A percentile compares a stretch with the other conserved stretches of the same genome.
Conservation (phyloP, 2,888 invertebrate genomes). For the Blomia tropicalis region DNA sequence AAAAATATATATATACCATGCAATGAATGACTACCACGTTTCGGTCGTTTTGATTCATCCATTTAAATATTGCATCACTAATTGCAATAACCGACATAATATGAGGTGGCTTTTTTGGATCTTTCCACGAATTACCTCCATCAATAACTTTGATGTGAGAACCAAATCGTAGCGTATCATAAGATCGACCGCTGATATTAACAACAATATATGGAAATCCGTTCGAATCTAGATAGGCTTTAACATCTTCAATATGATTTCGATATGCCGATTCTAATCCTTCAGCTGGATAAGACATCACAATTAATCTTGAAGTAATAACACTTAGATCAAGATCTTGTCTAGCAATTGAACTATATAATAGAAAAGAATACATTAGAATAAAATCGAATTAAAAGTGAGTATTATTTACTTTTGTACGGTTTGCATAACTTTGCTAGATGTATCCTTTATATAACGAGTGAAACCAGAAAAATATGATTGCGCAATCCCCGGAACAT, state of each 20-base stretch:
- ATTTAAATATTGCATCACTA: constrained; percentile 72
- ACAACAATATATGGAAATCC: constrained; percentile 60
- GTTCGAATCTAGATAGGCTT: constrained; percentile 54
- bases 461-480: constrained; percentile 24
- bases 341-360: constrained; percentile 49
- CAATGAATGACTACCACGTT: constrained; percentile 71
- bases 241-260: constrained; percentile 81
- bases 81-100: constrained; percentile 63
- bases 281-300: constrained; percentile 90
- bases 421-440: constrained; percentile 88
- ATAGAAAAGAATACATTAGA: neutral
- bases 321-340: constrained; percentile 80
- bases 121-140: constrained; percentile 38
- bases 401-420: constrained; percentile 59
- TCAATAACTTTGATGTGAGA: constrained; percentile 41
- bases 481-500: constrained; percentile 18
- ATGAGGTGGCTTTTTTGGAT: constrained; percentile 48
- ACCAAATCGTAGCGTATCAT: constrained; percentile 38
- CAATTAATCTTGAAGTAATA: constrained; percentile 59
- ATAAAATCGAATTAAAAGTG: neutral
- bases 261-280: constrained; percentile 81
- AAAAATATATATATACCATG: constrained; percentile 44
- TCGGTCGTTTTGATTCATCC: constrained; percentile 60
- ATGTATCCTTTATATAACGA: constrained; percentile 62
- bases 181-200: constrained; percentile 54